These are phyloP conservation scores for Lagorchestes hirsutus DNA, from an alignment of 2,797 vertebrate species.

Conservation along the genomic window DNA sequence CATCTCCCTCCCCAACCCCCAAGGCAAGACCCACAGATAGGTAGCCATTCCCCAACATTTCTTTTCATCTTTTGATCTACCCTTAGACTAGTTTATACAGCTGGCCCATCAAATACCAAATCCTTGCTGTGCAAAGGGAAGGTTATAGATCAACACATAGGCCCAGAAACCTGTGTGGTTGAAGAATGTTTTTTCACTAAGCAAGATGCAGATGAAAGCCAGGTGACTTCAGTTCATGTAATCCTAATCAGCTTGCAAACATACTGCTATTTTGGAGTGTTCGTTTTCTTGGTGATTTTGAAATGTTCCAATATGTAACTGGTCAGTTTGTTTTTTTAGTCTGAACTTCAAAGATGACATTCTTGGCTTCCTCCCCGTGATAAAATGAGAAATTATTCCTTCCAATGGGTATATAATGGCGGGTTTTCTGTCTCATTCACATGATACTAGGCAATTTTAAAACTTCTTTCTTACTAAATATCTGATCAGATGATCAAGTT, in stretches of 20 bases:
- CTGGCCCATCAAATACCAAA: not conserved
- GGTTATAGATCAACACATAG: not conserved
- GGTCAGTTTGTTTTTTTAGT: not conserved
- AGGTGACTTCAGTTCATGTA: constrained; percentile 8
- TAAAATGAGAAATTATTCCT: not conserved
- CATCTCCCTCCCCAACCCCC: not conserved
- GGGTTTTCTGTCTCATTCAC: not conserved
- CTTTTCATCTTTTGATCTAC: constrained; percentile 4
- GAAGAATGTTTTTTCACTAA: not conserved
- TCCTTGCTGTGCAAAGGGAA: constrained; percentile 1
- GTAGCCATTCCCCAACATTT: not conserved
- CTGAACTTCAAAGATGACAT: not conserved
- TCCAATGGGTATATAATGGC: not conserved
- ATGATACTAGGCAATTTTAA: not conserved
- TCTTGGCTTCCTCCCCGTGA: not conserved
- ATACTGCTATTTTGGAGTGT: not conserved
- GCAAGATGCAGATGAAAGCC: not conserved
- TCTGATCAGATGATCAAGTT: not conserved
- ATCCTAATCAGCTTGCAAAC: not conserved
- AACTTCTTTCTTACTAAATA: not conserved
- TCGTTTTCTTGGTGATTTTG: not conserved
- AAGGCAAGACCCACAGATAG: not conserved
- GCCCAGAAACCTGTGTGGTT: constrained; percentile 4
- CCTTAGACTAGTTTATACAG: not conserved
- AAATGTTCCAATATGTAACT: not conserved